phyloP scores from a whole-genome alignment of 2,888 invertebrate genomes.

The Allophyes oxyacanthae region DNA sequence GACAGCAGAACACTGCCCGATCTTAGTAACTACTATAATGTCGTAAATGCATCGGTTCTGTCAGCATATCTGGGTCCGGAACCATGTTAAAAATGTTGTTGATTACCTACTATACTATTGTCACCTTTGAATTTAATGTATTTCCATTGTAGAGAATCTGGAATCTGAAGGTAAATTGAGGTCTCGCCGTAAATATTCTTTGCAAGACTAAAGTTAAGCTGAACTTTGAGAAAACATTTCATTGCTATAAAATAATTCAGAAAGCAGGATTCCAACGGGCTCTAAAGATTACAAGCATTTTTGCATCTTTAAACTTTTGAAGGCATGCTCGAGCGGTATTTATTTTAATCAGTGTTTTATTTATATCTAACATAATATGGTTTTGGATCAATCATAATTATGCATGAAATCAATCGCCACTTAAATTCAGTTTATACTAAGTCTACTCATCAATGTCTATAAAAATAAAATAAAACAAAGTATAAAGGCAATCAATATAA shows the following conservation, averaged over 20 bases:
- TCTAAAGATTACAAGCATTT: constrained; percentile 48
- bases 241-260: constrained; percentile 45
- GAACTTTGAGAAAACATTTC: constrained; percentile 39
- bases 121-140: constrained; percentile 11
- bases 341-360: constrained; percentile 4
- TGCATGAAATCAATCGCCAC: no score
- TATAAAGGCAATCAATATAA: constrained; percentile 56
- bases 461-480: constrained; percentile 32
- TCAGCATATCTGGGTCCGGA: no score
- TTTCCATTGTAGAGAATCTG: constrained; percentile 13
- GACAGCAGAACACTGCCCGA: no score
- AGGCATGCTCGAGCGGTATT: constrained; percentile 19
- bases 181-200: constrained; percentile 6
- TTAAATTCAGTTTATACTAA: no score
- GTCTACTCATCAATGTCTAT: not conserved
- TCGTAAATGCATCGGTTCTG: no score
- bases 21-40: no score
- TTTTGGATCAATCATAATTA: no score
- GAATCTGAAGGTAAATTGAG: not conserved
- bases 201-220: constrained; percentile 19
- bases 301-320: constrained; percentile 46
- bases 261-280: constrained; percentile 28
- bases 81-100: no score
- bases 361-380: no score
- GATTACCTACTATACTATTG: no score